Evolutionary conservation across 2,888 invertebrate genomes (phyloP).

Genomic region (Petrophora chlorosata): DNA sequence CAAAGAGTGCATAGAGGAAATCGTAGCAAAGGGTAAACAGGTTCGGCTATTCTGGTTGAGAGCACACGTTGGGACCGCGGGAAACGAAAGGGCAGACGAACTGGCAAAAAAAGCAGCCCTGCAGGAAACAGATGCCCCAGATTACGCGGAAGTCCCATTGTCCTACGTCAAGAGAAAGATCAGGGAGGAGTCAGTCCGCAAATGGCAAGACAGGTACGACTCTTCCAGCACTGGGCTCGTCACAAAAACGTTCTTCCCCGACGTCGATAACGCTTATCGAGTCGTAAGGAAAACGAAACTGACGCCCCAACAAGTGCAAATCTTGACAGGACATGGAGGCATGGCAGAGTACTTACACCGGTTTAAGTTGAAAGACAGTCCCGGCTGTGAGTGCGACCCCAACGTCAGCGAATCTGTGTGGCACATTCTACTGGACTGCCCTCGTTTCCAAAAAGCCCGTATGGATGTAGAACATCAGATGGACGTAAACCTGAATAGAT

Average conservation of each 20-base stretch:
- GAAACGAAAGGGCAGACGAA: too few species aligned
- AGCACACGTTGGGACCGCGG: not conserved
- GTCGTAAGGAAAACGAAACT: not conserved
- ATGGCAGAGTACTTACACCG: not conserved
- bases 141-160: not conserved
- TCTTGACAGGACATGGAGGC: conserved; percentile 2
- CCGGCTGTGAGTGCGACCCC: too few species aligned
- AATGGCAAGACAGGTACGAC: too few species aligned
- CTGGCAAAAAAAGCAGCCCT: not conserved
- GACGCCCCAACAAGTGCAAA: too few species aligned
- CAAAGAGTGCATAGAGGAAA: too few species aligned
- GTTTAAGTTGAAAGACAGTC: too few species aligned
- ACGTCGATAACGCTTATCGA: not conserved
- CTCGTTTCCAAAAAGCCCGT: too few species aligned
- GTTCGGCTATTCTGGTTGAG: not conserved
- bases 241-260: not conserved
- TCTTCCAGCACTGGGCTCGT: not conserved
- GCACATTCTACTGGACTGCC: too few species aligned
- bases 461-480: not conserved
- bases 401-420: not conserved
- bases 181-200: too few species aligned
- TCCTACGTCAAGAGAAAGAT: conserved; percentile 1
- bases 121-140: too few species aligned
- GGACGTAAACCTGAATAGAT: too few species aligned
- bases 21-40: not conserved